Evolutionary conservation across 2,888 invertebrate species (phyloP).

Genomic region (Pyrrhia umbra): DNA sequence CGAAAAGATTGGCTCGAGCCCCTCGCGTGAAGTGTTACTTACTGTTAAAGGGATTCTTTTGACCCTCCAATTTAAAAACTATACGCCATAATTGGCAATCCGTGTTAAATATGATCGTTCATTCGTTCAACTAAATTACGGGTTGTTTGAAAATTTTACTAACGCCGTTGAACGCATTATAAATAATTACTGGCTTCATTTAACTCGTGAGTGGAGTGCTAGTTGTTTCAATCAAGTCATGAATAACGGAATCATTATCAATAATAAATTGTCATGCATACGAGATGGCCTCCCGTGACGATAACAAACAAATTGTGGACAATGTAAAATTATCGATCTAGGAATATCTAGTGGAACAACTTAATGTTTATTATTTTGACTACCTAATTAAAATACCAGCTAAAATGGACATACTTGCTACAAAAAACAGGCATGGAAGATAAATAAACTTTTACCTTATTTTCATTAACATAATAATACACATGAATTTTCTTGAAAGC

Average conservation of each 20-base stretch:
- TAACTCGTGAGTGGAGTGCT: constrained; percentile 51
- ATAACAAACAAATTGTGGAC: constrained; percentile 36
- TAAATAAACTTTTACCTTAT: no score
- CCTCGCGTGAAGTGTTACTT: constrained; percentile 67
- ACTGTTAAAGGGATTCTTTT: constrained; percentile 40
- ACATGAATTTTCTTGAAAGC: no score
- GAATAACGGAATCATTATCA: constrained; percentile 57
- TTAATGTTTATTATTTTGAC: constrained; percentile 36
- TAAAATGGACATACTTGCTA: constrained; percentile 9
- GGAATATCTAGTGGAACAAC: constrained; percentile 21
- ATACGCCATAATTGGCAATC: constrained; percentile 44
- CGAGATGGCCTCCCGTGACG: constrained; percentile 53
- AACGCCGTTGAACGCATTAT: constrained; percentile 43
- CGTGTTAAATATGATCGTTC: constrained; percentile 50
- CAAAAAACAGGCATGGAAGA: constrained; percentile 26
- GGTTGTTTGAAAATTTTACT: constrained; percentile 9
- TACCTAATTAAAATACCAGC: no score
- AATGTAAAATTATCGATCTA: constrained; percentile 24
- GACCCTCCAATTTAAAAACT: constrained; percentile 57
- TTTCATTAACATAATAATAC: no score
- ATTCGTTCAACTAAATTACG: constrained; percentile 24
- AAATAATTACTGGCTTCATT: constrained; percentile 56
- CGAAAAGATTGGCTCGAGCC: constrained; percentile 73
- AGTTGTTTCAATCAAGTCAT: constrained; percentile 57
- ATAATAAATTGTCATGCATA: constrained; percentile 58